phyloP scores from a whole-genome alignment of 30 jellyfish, hydroid and myxozoan genomes.

The Cassiopea andromeda region DNA sequence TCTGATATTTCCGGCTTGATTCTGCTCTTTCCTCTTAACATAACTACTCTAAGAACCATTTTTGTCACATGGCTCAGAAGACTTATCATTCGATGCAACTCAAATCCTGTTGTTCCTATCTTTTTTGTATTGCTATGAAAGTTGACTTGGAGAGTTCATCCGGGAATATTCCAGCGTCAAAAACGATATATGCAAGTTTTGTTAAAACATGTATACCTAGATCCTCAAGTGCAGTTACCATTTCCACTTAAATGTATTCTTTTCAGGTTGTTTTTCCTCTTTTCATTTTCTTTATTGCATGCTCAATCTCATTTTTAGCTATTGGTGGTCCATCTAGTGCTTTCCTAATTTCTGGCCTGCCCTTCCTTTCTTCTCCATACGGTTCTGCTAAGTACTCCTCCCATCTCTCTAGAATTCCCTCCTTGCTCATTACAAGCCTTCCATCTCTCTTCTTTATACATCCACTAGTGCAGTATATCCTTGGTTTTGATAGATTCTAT shows the following conservation, averaged over 20 bases:
- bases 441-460: conserved; percentile 20
- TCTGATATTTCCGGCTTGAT: background rate
- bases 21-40: background rate
- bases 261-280: too few species aligned
- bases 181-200: background rate
- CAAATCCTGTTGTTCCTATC: conserved; percentile 24
- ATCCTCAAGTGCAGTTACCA: too few species aligned
- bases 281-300: too few species aligned
- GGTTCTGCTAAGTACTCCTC: conserved; percentile 24
- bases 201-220: too few species aligned
- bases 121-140: conserved; percentile 22
- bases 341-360: too few species aligned
- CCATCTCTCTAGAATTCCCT: conserved; percentile 44
- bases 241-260: too few species aligned
- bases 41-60: background rate
- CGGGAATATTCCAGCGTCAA: conserved; percentile 12
- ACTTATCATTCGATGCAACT: conserved; percentile 25
- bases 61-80: conserved; percentile 30
- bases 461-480: background rate
- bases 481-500: background rate
- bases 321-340: too few species aligned
- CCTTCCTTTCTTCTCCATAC: too few species aligned
- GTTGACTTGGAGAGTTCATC: conserved; percentile 20
- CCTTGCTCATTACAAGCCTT: too few species aligned
- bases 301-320: too few species aligned